Percentiles rank a stretch among this genome's conserved stretches.
These are phyloP conservation scores for Acanthococcus lagerstroemiae DNA, from an alignment of 2,888 invertebrate genomes.

Conservation along the genomic window DNA sequence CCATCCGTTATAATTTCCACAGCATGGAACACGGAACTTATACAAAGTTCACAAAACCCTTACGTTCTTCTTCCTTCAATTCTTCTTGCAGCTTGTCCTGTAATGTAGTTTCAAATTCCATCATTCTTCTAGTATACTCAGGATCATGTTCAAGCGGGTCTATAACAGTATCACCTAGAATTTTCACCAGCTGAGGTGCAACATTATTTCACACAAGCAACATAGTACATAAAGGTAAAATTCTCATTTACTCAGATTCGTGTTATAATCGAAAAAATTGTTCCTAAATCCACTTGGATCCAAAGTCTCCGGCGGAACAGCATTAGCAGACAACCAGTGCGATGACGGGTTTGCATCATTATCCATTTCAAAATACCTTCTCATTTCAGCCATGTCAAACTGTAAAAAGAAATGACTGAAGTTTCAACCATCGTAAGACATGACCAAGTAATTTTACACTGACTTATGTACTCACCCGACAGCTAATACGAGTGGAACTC, in stretches of 20 bases:
- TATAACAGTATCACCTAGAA: background rate
- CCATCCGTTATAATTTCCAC: background rate
- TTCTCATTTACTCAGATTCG: background rate
- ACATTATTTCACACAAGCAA: background rate
- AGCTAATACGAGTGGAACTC: too few species aligned
- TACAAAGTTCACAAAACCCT: background rate
- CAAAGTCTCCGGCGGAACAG: background rate
- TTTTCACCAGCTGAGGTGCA: background rate
- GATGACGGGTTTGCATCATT: background rate
- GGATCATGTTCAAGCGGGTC: background rate
- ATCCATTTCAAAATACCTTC: background rate
- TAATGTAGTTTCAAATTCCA: constrained; percentile 16
- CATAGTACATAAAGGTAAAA: background rate
- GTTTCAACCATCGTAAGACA: too few species aligned
- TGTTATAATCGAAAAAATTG: background rate
- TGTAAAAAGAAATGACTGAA: too few species aligned
- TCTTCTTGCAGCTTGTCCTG: constrained; percentile 10
- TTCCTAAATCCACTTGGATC: background rate
- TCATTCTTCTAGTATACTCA: background rate
- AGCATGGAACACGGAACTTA: too few species aligned
- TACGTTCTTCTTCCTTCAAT: constrained; percentile 18
- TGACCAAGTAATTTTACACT: too few species aligned
- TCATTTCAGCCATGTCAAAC: constrained; percentile 16
- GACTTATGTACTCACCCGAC: too few species aligned
- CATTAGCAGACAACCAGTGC: constrained; percentile 17